Evolutionary conservation across 2,888 invertebrate genomes (phyloP).

Genomic region (Agriopis leucophaearia): DNA sequence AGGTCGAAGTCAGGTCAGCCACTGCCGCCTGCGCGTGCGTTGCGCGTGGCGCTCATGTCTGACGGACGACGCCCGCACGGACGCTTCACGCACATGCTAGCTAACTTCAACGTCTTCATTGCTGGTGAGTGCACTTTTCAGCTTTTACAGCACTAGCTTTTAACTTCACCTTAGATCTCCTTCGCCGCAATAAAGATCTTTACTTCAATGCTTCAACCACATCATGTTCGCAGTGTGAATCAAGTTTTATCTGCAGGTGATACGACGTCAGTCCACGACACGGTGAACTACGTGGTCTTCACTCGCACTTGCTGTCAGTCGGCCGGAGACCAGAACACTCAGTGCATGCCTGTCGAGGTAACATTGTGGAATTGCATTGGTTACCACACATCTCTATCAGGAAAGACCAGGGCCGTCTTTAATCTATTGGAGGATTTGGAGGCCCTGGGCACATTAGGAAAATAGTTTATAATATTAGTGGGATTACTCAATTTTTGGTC

Average conservation of each 20-base stretch:
- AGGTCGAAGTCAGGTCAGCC: conserved; percentile 40
- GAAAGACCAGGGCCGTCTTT: too few relatives aligned
- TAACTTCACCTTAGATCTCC: too few relatives aligned
- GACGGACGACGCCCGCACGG: conserved; percentile 45
- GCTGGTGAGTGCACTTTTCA: conserved; percentile 36
- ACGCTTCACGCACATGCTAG: conserved; percentile 41
- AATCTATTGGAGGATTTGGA: too few relatives aligned
- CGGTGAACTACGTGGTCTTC: conserved; percentile 47
- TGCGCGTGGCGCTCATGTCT: conserved; percentile 46
- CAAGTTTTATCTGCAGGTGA: conserved; percentile 35
- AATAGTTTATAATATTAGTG: too few relatives aligned
- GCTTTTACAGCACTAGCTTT: too few relatives aligned
- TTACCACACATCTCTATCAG: neutral
- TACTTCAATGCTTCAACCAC: too few relatives aligned
- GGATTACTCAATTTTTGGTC: too few relatives aligned
- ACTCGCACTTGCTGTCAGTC: conserved; percentile 45
- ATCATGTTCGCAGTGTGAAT: too few relatives aligned
- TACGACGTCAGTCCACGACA: conserved; percentile 51
- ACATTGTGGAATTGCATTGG: too few relatives aligned
- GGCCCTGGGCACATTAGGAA: too few relatives aligned
- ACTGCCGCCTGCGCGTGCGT: conserved; percentile 45
- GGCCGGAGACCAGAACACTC: conserved; percentile 41
- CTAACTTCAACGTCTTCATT: conserved; percentile 42
- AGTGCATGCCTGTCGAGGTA: conserved; percentile 55
- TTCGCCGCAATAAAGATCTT: too few relatives aligned